Base-by-base conservation (phyloP, 2,797 vertebrate species). In the Karalla daura region DNA sequence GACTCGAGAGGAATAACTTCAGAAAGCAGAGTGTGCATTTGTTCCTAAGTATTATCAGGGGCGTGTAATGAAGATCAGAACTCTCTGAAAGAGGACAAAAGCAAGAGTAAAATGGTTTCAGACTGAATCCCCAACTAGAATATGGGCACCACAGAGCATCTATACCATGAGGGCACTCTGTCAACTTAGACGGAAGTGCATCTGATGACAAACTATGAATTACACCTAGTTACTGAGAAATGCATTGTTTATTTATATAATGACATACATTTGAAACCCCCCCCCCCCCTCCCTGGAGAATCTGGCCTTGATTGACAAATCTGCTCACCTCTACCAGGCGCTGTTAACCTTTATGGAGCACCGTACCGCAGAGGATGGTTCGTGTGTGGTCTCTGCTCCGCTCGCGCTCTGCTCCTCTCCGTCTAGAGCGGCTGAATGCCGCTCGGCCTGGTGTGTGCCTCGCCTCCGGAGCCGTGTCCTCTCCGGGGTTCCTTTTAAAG, bases 401-500 rank as follows among this genome's bases (percentile, higher is more conserved):
- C 40, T 65, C 14, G 5, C 24, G 28, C 35, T 47, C 32, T 32
- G 37, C 50, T 11, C 35, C 25, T 71, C 8, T 53, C 52, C 45
- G 28, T 52, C 6, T 23, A 45, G 13, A 52, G 23, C 14, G 9
- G 13, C 52, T 53, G 20, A 44, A 55, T 53, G 37, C 43, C 35
- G 39, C 56, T 49, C 35, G 37, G 35, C 7, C 56, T 46, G 49
- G 14, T 17, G 6, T 40, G 15, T 54, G 12, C 36, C 9, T 47
- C 49, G 39, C 6, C 66, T 52, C 60, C n/a, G 78, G 65, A 82
- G 63, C 46, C 52, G 55, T 87, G 86, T 83, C 65, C 52, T 55
- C 71, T 75, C 62, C 41, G 74, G 56, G 63, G 21, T 72, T 73
- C 61, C 64, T 24, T 72, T 81, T 74, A 65, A 86, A 83, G 76